These are phyloP conservation scores for Xerus rutilus DNA, from an alignment of 2,797 vertebrate genomes.

Conservation along the genomic window DNA sequence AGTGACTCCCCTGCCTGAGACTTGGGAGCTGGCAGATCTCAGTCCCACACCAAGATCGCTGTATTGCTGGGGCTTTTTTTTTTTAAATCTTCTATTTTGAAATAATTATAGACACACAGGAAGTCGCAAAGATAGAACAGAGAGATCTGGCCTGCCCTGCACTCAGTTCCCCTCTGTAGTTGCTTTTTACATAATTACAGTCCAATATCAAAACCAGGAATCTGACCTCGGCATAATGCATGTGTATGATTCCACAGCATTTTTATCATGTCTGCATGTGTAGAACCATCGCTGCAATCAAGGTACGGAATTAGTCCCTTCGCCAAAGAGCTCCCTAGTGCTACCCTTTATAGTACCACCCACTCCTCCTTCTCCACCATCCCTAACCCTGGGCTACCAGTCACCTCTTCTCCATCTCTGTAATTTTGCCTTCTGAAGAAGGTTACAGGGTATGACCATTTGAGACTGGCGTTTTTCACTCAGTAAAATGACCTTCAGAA, in stretches of 20 bases:
- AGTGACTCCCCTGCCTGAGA: not conserved
- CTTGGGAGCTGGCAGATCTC: not conserved
- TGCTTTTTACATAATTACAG: not conserved
- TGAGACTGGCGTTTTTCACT: not conserved
- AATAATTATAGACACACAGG: conserved; percentile 40
- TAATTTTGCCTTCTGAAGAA: not conserved
- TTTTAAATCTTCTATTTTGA: not conserved
- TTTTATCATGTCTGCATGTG: not conserved
- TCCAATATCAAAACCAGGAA: not conserved
- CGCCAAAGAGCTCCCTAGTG: not conserved
- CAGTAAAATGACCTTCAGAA: not conserved
- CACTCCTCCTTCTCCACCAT: not conserved
- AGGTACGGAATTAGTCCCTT: not conserved
- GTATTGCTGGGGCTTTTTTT: not conserved
- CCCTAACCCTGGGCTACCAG: not conserved
- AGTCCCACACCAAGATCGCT: not conserved
- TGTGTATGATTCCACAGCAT: not conserved
- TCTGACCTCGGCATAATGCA: not conserved
- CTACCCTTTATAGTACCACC: not conserved
- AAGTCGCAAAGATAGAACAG: conserved; percentile 50
- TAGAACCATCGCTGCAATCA: not conserved
- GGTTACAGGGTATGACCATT: not conserved
- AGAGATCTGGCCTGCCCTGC: not conserved
- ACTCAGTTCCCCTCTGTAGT: not conserved
- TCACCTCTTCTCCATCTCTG: not conserved